Conservation (phyloP, 2,888 invertebrate genomes). For the Diarsia brunnea region DNA sequence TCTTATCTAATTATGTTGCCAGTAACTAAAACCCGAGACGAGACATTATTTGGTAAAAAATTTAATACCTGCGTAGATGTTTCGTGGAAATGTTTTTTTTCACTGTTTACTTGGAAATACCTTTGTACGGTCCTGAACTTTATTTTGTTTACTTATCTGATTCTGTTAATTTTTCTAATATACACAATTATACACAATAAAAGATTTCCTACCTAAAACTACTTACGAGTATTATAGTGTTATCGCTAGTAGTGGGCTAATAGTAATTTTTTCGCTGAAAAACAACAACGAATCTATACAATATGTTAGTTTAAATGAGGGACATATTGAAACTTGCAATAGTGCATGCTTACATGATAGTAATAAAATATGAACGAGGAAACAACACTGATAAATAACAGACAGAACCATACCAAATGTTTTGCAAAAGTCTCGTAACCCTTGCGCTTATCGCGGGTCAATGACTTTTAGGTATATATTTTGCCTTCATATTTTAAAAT, state of each 20-base stretch:
- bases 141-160: background rate
- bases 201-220: background rate
- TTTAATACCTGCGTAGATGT: background rate
- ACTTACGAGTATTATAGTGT: background rate
- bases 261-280: background rate
- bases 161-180: constrained; percentile 1
- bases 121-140: background rate
- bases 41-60: background rate
- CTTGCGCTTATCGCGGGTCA: too few species aligned
- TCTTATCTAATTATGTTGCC: constrained; percentile 27
- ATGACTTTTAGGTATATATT: too few species aligned
- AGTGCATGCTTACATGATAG: too few species aligned
- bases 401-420: too few species aligned
- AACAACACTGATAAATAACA: too few species aligned
- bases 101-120: background rate
- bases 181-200: background rate
- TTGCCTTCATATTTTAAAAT: too few species aligned
- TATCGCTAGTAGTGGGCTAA: background rate
- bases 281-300: background rate
- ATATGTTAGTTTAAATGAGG: too few species aligned
- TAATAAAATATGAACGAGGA: too few species aligned
- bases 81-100: constrained; percentile 2
- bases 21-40: constrained; percentile 4
- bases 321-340: too few species aligned
- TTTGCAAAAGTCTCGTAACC: too few species aligned